phyloP scores from a whole-genome alignment of 2,113 vertebrate species.

The Suricata suricatta region DNA sequence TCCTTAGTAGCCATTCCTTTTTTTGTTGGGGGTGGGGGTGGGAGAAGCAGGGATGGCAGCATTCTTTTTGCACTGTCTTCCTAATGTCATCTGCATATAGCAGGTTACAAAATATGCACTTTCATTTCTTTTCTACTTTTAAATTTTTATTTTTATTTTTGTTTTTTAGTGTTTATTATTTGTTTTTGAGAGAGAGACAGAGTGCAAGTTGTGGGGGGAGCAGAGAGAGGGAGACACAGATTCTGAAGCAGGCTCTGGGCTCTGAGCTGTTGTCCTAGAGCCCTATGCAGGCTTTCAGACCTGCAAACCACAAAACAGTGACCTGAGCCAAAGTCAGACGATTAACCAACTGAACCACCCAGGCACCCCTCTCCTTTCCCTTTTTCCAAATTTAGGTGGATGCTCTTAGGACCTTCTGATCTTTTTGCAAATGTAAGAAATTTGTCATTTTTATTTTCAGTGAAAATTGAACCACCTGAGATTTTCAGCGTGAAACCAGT shows the following conservation, averaged over 20 bases:
- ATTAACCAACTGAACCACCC: too few relatives aligned
- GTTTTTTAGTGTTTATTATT: too few relatives aligned
- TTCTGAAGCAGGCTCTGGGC: too few relatives aligned
- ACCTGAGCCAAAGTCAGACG: too few relatives aligned
- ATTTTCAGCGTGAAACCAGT: conserved; percentile 76
- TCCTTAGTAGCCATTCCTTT: neutral
- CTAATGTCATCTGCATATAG: neutral
- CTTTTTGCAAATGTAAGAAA: neutral
- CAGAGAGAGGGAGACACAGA: too few relatives aligned
- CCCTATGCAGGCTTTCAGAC: too few relatives aligned
- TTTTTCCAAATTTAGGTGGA: neutral
- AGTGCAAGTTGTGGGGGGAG: too few relatives aligned
- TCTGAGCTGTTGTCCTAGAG: too few relatives aligned
- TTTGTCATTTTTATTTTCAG: conserved; percentile 79
- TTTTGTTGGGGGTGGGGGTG: neutral
- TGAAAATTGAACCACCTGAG: conserved; percentile 80
- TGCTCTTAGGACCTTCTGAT: neutral
- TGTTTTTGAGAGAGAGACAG: too few relatives aligned
- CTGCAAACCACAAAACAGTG: too few relatives aligned
- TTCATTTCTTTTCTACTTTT: neutral
- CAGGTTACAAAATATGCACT: neutral
- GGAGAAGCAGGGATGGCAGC: too few relatives aligned
- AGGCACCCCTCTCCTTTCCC: neutral
- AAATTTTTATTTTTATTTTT: too few relatives aligned
- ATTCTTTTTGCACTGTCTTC: neutral